Percentiles rank a stretch among this genome's conserved stretches.
phyloP scores from a whole-genome alignment of 1,140 invertebrate genomes.

The Caenorhabditis briggsae region DNA sequence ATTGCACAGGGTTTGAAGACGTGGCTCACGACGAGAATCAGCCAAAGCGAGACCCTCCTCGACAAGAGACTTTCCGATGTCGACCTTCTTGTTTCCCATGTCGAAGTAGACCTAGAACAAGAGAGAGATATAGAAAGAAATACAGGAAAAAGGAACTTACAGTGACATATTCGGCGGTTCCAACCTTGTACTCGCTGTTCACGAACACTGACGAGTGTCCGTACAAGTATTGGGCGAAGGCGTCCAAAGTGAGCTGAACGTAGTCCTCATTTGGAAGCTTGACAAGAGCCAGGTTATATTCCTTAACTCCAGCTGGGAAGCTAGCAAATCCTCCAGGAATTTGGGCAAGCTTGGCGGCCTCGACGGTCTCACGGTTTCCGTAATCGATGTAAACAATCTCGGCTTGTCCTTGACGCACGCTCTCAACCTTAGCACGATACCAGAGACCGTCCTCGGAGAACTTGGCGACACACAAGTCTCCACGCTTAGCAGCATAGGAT shows the following conservation, averaged over 20 bases:
- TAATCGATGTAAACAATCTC: slow-evolving; percentile 93
- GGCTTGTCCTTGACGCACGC: slow-evolving; percentile 83
- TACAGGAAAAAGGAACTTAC: slow-evolving; percentile 67
- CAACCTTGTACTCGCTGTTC: slow-evolving; percentile 81
- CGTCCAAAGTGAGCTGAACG: slow-evolving; percentile 66
- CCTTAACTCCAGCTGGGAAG: slow-evolving; percentile 87
- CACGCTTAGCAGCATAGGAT: slow-evolving; percentile 87
- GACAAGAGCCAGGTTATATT: slow-evolving; percentile 88
- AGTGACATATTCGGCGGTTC: slow-evolving; percentile 74
- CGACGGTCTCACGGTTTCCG: slow-evolving; percentile 84
- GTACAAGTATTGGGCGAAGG: slow-evolving; percentile 78
- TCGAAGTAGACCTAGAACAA: slow-evolving; percentile 58
- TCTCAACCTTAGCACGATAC: slow-evolving; percentile 92
- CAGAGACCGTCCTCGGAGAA: slow-evolving; percentile 88
- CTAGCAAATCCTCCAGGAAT: slow-evolving; percentile 84
- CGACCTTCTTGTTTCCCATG: slow-evolving; percentile 83
- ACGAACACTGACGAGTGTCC: slow-evolving; percentile 86
- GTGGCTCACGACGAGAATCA: slow-evolving; percentile 86
- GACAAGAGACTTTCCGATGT: slow-evolving; percentile 88
- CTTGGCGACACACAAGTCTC: slow-evolving; percentile 90
- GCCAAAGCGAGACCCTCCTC: slow-evolving; percentile 88
- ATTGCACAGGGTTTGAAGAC: slow-evolving; percentile 85
- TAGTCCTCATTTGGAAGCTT: slow-evolving; percentile 84
- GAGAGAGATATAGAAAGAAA: neutral
- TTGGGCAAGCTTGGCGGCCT: slow-evolving; percentile 80